phyloP scores from a whole-genome alignment of 2,797 vertebrate genomes.

The Pseudochromis fuscus region DNA sequence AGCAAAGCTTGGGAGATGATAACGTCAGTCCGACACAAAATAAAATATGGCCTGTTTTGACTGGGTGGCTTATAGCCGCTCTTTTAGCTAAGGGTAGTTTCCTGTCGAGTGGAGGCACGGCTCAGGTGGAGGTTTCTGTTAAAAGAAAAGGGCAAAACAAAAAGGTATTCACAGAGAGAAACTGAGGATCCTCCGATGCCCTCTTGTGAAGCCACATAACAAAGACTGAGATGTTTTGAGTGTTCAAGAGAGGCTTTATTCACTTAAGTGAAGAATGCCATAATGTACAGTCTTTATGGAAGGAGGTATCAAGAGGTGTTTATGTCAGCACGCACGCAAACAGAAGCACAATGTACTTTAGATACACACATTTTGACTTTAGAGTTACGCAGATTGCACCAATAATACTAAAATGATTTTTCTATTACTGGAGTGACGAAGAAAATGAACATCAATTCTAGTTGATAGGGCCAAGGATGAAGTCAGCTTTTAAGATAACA shows the following conservation, averaged over 20 bases:
- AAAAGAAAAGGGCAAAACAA: constrained; percentile 66
- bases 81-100: constrained; percentile 67
- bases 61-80: constrained; percentile 68
- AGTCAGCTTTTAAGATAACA: neutral
- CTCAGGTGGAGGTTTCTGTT: constrained; percentile 64
- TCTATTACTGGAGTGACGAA: neutral
- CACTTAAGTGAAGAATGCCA: constrained; percentile 17
- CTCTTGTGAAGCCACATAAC: constrained; percentile 41
- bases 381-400: neutral
- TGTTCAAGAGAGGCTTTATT: constrained; percentile 34
- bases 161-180: constrained; percentile 53
- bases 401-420: neutral
- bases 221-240: constrained; percentile 53
- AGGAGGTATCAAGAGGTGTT: constrained; percentile 38
- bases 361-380: neutral
- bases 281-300: constrained; percentile 28
- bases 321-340: constrained; percentile 15
- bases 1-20: constrained; percentile 72
- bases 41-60: constrained; percentile 79
- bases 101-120: constrained; percentile 66
- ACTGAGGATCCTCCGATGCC: constrained; percentile 44
- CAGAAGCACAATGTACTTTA: neutral
- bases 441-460: neutral
- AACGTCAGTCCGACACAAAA: constrained; percentile 73
- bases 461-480: neutral